phyloP scores from a whole-genome alignment of 2,113 vertebrate species.

The Mormyrus iriodes region DNA sequence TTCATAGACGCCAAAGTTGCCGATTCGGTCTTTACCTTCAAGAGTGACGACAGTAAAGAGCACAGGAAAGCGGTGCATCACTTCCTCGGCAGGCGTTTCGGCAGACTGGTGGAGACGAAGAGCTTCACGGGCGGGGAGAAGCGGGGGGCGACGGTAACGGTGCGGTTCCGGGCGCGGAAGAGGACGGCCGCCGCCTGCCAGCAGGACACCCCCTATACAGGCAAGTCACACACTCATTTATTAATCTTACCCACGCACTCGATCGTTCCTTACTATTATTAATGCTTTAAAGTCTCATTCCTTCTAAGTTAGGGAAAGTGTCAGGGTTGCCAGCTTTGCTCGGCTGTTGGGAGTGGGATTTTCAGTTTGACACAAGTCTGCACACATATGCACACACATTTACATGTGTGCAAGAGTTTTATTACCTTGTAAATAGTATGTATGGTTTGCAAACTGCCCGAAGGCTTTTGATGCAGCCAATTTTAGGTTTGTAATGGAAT shows the following conservation, averaged over 20 bases:
- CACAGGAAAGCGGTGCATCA: slow-evolving; percentile 84
- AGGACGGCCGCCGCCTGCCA: slow-evolving; percentile 54
- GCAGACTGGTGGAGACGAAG: slow-evolving; percentile 87
- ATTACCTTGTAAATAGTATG: neutral
- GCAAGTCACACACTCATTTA: slow-evolving; percentile 47
- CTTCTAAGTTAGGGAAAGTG: neutral
- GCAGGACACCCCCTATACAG: slow-evolving; percentile 70
- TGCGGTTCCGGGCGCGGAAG: slow-evolving; percentile 80
- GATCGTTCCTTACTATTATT: neutral
- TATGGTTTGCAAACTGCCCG: neutral
- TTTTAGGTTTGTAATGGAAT: neutral
- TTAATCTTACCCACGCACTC: neutral
- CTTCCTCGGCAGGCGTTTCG: slow-evolving; percentile 80
- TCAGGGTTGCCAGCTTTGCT: neutral
- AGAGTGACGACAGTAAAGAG: slow-evolving; percentile 71
- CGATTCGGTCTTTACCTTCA: slow-evolving; percentile 76
- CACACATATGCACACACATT: neutral
- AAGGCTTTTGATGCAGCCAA: neutral
- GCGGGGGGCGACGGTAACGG: slow-evolving; percentile 63
- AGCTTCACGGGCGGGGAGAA: slow-evolving; percentile 59
- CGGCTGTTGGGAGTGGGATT: neutral
- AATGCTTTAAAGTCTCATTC: neutral
- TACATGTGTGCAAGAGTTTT: neutral
- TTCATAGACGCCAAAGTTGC: slow-evolving; percentile 81
- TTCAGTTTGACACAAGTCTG: neutral